These are phyloP conservation scores for Echinarachnius parma DNA, from an alignment of 53 echinoderm and acorn worm genomes.

Conservation along the genomic window DNA sequence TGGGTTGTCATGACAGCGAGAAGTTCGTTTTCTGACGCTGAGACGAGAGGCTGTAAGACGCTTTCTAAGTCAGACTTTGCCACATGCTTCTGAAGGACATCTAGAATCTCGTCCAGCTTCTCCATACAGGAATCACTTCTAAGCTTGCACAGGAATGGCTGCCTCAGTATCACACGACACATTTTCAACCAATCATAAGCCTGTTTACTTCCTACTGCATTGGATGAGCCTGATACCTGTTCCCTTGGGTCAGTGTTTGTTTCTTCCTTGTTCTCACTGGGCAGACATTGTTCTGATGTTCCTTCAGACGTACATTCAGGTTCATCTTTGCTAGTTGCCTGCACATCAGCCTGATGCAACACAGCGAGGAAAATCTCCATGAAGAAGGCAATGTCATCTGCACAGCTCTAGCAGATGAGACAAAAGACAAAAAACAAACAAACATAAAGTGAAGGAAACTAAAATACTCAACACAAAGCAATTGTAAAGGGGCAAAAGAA, in stretches of 20 bases:
- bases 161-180: constrained; percentile 20
- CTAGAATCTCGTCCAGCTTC: constrained; percentile 7
- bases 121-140: background rate
- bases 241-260: too few species aligned
- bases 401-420: background rate
- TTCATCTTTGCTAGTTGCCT: too few species aligned
- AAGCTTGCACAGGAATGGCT: constrained; percentile 9
- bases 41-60: background rate
- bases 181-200: constrained; percentile 25
- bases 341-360: constrained; percentile 25
- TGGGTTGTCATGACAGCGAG: background rate
- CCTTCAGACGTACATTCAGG: too few species aligned
- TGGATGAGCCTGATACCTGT: too few species aligned
- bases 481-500: too few species aligned
- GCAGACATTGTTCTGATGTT: too few species aligned
- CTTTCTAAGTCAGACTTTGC: background rate
- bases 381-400: background rate
- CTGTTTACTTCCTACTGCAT: background rate
- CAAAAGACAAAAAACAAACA: too few species aligned
- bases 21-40: background rate
- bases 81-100: background rate
- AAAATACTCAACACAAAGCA: too few species aligned
- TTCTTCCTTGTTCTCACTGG: too few species aligned
- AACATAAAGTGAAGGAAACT: too few species aligned
- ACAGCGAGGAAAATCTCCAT: constrained; percentile 15